Evolutionary conservation across 2,888 invertebrate species (phyloP).

Genomic region (Rhimphoctona megacephalus): DNA sequence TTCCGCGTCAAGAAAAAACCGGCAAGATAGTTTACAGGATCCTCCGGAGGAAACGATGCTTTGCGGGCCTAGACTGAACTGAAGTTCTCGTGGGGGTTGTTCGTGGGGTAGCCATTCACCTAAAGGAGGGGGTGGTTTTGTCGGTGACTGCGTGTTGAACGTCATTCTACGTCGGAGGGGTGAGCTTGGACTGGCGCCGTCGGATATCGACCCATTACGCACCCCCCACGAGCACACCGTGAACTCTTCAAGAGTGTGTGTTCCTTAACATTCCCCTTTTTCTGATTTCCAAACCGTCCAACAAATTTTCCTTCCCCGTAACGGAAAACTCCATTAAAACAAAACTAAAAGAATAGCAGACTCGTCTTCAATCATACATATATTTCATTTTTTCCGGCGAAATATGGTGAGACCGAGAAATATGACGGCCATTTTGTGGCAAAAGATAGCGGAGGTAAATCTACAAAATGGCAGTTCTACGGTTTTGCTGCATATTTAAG

Average conservation of each 20-base stretch:
- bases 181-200: constrained; percentile 72
- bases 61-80: constrained; percentile 68
- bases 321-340: neutral
- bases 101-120: constrained; percentile 36
- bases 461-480: neutral
- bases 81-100: constrained; percentile 58
- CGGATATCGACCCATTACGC: constrained; percentile 74
- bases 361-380: neutral
- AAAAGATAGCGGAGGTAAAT: neutral
- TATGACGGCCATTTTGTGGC: neutral
- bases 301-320: neutral
- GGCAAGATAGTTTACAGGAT: constrained; percentile 32
- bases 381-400: neutral
- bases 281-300: constrained; percentile 13
- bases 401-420: neutral
- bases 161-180: constrained; percentile 63
- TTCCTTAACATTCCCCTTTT: neutral
- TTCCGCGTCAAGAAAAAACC: constrained; percentile 37
- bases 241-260: constrained; percentile 40
- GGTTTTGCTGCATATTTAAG: too few species aligned
- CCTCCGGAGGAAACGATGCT: constrained; percentile 62
- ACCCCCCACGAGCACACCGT: constrained; percentile 58
- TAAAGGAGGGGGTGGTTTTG: constrained; percentile 60
- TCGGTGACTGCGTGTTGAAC: constrained; percentile 66
- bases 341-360: neutral